Percentiles rank a stretch among this genome's conserved stretches.
These are phyloP conservation scores for Sciurus niger DNA, from an alignment of 2,113 vertebrate genomes.

Conservation along the genomic window DNA sequence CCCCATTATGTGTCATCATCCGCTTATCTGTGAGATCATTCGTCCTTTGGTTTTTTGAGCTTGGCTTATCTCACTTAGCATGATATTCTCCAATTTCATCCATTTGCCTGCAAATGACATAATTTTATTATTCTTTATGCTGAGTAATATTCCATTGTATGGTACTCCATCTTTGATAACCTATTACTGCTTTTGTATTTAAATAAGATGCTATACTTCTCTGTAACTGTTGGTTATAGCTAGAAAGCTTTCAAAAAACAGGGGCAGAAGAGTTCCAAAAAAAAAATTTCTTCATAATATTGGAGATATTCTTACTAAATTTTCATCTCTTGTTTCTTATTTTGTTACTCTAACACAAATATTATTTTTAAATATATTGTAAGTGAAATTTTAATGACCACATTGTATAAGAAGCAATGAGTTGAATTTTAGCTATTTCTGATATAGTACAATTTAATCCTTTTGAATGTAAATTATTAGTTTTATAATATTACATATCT, in stretches of 20 bases:
- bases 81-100: too few relatives aligned
- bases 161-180: neutral
- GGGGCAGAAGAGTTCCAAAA: neutral
- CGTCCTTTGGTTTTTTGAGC: too few relatives aligned
- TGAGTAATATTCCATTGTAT: too few relatives aligned
- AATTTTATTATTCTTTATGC: too few relatives aligned
- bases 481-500: neutral
- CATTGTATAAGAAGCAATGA: neutral
- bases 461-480: neutral
- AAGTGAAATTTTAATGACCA: neutral
- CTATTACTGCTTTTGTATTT: neutral
- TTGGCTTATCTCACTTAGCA: too few relatives aligned
- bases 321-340: neutral
- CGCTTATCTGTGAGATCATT: too few relatives aligned
- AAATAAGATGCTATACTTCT: neutral
- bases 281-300: neutral
- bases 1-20: too few relatives aligned
- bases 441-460: neutral
- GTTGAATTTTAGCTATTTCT: neutral
- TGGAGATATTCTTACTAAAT: neutral
- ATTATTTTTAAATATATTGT: neutral
- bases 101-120: too few relatives aligned
- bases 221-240: neutral
- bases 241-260: neutral
- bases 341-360: neutral